phyloP scores from a whole-genome alignment of 2,888 invertebrate genomes.

The Acleris laterana region DNA sequence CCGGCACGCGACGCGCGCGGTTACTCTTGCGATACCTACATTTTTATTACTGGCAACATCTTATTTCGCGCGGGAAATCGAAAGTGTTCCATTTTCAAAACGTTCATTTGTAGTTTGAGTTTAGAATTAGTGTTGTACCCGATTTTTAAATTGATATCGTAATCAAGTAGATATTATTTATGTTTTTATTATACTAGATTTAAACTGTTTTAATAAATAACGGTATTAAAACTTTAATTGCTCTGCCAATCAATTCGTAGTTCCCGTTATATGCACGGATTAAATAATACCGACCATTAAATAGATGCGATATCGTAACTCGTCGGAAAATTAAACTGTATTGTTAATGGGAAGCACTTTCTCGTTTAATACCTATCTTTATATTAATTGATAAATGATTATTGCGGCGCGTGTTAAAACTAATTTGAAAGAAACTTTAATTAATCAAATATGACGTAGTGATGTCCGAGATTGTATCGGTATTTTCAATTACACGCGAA shows the following conservation, averaged over 20 bases:
- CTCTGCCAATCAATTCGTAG: slow-evolving; percentile 45
- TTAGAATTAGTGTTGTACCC: slow-evolving; percentile 6
- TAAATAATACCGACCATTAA: slow-evolving; percentile 36
- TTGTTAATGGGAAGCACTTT: slow-evolving; percentile 23
- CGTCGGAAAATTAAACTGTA: slow-evolving; percentile 24
- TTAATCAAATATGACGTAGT: slow-evolving; percentile 16
- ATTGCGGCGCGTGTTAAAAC: slow-evolving; percentile 25
- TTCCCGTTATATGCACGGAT: slow-evolving; percentile 29
- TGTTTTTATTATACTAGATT: slow-evolving; percentile 30
- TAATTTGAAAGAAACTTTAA: slow-evolving; percentile 16
- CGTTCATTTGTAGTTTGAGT: background rate
- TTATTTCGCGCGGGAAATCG: slow-evolving; percentile 27
- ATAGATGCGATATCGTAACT: slow-evolving; percentile 40
- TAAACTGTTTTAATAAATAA: slow-evolving; percentile 29
- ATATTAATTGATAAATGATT: slow-evolving; percentile 31
- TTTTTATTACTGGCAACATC: slow-evolving; percentile 31
- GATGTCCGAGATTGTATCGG: slow-evolving; percentile 5
- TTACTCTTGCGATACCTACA: slow-evolving; percentile 12
- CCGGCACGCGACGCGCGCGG: slow-evolving; percentile 63
- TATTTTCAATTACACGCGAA: background rate
- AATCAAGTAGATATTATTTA: slow-evolving; percentile 14
- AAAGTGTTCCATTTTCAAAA: slow-evolving; percentile 22
- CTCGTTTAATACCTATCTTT: slow-evolving; percentile 14
- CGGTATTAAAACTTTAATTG: slow-evolving; percentile 39
- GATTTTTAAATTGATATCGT: slow-evolving; percentile 10